These are phyloP conservation scores for Catharus minimus DNA, from an alignment of 2,113 vertebrate genomes.

Conservation along the genomic window DNA sequence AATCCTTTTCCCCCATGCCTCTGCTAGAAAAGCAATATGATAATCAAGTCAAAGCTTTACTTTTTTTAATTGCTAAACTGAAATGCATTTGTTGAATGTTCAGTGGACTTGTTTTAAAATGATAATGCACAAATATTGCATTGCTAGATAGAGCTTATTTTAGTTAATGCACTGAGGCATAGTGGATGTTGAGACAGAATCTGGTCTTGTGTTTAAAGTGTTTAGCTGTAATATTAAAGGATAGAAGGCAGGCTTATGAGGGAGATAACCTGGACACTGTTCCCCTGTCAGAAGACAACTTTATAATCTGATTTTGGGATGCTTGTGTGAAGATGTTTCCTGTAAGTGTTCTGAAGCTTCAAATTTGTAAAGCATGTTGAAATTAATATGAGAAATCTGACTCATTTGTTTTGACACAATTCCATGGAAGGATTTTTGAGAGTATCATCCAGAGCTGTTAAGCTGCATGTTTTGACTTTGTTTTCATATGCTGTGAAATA, in stretches of 20 bases:
- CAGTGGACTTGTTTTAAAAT: background rate
- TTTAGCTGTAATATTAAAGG: background rate
- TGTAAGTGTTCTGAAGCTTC: background rate
- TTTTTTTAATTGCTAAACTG: background rate
- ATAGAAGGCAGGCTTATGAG: background rate
- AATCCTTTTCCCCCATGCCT: background rate
- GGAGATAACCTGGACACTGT: background rate
- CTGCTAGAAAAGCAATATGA: background rate
- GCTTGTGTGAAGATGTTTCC: background rate
- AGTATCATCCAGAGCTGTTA: background rate
- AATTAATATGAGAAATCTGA: background rate
- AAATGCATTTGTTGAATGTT: background rate
- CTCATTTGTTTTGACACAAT: background rate
- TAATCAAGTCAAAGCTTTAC: background rate
- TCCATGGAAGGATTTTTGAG: background rate
- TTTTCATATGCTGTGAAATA: background rate
- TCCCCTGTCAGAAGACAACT: background rate
- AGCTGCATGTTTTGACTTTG: background rate
- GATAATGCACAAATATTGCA: background rate
- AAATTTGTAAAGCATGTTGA: background rate
- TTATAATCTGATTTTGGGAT: background rate
- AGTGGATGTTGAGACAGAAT: background rate
- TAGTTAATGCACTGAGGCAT: background rate
- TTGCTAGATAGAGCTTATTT: background rate
- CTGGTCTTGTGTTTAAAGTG: background rate